A percentile compares a stretch with the other conserved stretches of the same genome.
Conservation (phyloP, 2,113 vertebrate species). For the Panthera leo region DNA sequence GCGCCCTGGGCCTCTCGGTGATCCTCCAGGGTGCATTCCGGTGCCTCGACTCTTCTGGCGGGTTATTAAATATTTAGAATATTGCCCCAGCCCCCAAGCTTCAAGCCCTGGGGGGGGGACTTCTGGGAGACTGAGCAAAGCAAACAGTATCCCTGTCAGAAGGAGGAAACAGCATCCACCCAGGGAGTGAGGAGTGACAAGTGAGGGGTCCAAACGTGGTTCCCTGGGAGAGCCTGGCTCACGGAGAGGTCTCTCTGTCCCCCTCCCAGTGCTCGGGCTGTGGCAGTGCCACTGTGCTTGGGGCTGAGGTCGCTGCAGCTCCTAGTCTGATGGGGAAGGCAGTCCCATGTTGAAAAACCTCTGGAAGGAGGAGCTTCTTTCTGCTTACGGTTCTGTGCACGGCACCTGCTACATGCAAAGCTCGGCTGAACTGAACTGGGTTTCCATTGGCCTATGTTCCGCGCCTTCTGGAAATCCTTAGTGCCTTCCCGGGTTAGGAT, state of each 20-base stretch:
- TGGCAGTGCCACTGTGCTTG: not conserved
- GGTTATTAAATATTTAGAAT: not conserved
- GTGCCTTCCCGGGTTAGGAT: not conserved
- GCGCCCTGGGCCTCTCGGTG: not conserved
- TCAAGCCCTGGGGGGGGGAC: not conserved
- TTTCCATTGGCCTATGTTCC: not conserved
- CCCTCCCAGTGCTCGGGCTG: not conserved
- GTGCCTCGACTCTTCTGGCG: not conserved
- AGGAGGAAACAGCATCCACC: not conserved
- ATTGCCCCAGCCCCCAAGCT: not conserved
- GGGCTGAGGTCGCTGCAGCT: not conserved
- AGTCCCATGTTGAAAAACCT: not conserved
- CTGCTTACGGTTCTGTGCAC: not conserved
- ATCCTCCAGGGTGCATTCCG: not conserved
- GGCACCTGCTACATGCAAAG: not conserved
- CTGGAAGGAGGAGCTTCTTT: not conserved
- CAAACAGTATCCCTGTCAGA: not conserved
- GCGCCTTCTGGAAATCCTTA: not conserved
- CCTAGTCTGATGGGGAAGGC: not conserved
- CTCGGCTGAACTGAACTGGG: not conserved
- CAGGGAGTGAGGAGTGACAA: not conserved
- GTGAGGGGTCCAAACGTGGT: accelerated
- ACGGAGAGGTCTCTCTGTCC: not conserved
- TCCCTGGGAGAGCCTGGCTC: not conserved
- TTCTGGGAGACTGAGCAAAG: not conserved